Evolutionary conservation across 1,140 invertebrate species (phyloP).

Genomic region (Anthonomus grandis): DNA sequence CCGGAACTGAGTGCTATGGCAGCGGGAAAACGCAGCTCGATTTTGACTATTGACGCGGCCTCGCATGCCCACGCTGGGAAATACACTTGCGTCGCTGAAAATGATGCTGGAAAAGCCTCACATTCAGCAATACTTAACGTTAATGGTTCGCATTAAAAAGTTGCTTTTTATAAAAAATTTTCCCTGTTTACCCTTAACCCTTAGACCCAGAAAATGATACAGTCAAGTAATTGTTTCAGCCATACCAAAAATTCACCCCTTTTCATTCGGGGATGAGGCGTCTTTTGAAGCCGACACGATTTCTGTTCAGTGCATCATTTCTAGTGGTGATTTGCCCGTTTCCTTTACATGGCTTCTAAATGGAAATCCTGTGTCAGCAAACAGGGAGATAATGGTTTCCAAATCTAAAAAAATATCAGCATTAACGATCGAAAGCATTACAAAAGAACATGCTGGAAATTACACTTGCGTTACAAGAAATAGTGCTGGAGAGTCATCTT

Average conservation of each 20-base stretch:
- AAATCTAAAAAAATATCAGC: conserved; percentile 45
- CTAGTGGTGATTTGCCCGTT: conserved; percentile 67
- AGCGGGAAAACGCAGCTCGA: conserved; percentile 64
- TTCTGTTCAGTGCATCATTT: conserved; percentile 49
- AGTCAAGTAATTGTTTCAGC: conserved; percentile 2
- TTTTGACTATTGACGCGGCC: conserved; percentile 73
- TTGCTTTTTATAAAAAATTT: too few species aligned
- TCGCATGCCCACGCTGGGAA: conserved; percentile 72
- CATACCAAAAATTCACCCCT: conserved; percentile 3
- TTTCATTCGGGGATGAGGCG: conserved; percentile 52
- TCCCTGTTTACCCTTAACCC: too few species aligned
- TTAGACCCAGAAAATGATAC: too few species aligned
- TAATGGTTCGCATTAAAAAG: conserved; percentile 50
- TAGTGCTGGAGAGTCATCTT: conserved; percentile 57
- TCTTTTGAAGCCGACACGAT: conserved; percentile 47
- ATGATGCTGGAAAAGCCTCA: conserved; percentile 66
- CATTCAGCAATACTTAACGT: conserved; percentile 65
- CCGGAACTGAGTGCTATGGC: conserved; percentile 44
- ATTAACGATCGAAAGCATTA: conserved; percentile 69
- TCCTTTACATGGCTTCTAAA: conserved; percentile 66
- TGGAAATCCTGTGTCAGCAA: conserved; percentile 50
- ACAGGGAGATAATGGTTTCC: conserved; percentile 52
- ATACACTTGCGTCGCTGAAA: conserved; percentile 74
- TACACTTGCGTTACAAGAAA: conserved; percentile 68
- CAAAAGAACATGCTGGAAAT: conserved; percentile 62